Base-by-base conservation (phyloP, 2,888 invertebrate genomes). In the Amphimallon solstitiale region DNA sequence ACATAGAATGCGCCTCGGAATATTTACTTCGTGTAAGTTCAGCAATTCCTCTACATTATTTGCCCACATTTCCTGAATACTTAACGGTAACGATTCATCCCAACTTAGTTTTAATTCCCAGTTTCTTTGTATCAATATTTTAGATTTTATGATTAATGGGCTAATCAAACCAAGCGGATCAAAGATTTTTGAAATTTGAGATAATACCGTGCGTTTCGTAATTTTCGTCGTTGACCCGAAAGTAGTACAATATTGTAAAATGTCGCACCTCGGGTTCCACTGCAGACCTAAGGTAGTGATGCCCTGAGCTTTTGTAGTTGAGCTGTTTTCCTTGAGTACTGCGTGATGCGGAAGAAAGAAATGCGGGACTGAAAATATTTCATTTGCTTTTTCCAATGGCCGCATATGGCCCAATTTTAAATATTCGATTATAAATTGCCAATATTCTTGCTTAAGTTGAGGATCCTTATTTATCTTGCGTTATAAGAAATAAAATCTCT, bases 241-340 rank as follows among this genome's bases (percentile, higher is more conserved):
- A 7, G 67, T 65, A n/a, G n/a, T n/a, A n/a, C n/a, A n/a, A n/a
- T n/a, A n/a, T n/a, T n/a, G n/a, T n/a, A n/a, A n/a, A n/a, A n/a
- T n/a, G n/a, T n/a, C n/a, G n/a, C n/a, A n/a, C n/a, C n/a, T n/a
- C n/a, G n/a, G n/a, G n/a, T n/a, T n/a, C n/a, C n/a, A n/a, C n/a
- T n/a, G n/a, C n/a, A n/a, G n/a, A n/a, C n/a, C n/a, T n/a, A n/a
- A n/a, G n/a, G n/a, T n/a, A n/a, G n/a, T n/a, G n/a, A n/a, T 21
- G 67, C 69, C 40, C 67, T 38, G 10, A 70, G 37, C 56, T 67
- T 71, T 6, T n/a, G 71, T 71, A 19, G 70, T 68, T 29, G 15
- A 9, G 17, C 64, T 68, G 1, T 1, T 19, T 14, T 64, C 34
- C 19, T 69, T 68, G 5, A 68, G 34, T 17, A 71, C 67, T 10